phyloP scores from a whole-genome alignment of 1,140 invertebrate genomes.

The Drosophila punjabiensis region DNA sequence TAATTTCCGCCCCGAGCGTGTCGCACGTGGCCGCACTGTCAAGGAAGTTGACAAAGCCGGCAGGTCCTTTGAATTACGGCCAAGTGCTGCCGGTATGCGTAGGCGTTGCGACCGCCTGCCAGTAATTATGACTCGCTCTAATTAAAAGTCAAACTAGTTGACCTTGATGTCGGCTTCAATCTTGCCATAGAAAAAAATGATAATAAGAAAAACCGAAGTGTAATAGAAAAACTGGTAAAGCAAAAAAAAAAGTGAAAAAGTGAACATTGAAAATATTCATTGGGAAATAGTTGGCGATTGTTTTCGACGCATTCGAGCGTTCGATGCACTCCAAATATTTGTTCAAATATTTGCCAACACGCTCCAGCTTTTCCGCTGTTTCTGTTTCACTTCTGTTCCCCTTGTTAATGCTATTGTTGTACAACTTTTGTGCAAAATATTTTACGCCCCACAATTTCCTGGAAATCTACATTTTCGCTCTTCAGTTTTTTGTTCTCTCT shows the following conservation, averaged over 20 bases:
- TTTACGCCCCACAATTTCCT: slow-evolving; percentile 62
- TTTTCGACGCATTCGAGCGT: slow-evolving; percentile 57
- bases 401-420: slow-evolving; percentile 72
- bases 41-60: slow-evolving; percentile 55
- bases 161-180: slow-evolving; percentile 17
- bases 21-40: slow-evolving; percentile 55
- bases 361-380: slow-evolving; percentile 8
- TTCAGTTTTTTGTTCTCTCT: slow-evolving; percentile 3
- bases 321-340: slow-evolving; percentile 75
- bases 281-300: slow-evolving; percentile 61
- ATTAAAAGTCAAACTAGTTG: slow-evolving; percentile 51
- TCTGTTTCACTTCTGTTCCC: slow-evolving; percentile 34
- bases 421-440: slow-evolving; percentile 76
- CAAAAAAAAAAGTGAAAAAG: neutral
- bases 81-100: slow-evolving; percentile 33
- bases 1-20: slow-evolving; percentile 69
- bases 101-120: slow-evolving; percentile 24
- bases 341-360: slow-evolving; percentile 62
- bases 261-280: slow-evolving; percentile 23
- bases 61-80: slow-evolving; percentile 42
- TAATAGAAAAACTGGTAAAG: slow-evolving; percentile 17
- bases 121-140: slow-evolving; percentile 47
- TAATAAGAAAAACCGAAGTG: neutral
- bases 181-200: too few relatives aligned
- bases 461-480: slow-evolving; percentile 43